phyloP scores from a whole-genome alignment of 2,888 invertebrate genomes.

The Dicyrtomina minuta region DNA sequence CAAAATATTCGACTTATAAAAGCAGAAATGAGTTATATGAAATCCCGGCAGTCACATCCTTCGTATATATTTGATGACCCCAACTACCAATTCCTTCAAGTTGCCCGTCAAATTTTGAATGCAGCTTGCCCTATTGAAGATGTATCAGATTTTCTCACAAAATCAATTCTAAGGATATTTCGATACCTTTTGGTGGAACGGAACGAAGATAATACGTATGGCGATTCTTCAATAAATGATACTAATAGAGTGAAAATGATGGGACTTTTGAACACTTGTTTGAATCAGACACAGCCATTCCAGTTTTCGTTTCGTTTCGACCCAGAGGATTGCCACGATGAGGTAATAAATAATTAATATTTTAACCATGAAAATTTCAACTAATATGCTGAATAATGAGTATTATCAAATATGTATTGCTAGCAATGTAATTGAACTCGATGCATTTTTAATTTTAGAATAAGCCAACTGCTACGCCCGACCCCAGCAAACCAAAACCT shows the following conservation, averaged over 20 bases:
- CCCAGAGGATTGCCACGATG: too few species aligned
- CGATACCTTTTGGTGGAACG: slow-evolving; percentile 1
- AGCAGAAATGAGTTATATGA: neutral
- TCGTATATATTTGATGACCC: neutral
- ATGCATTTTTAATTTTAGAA: too few species aligned
- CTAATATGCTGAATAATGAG: too few species aligned
- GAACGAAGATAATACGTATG: neutral
- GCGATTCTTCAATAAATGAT: neutral
- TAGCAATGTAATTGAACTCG: too few species aligned
- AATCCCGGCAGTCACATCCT: neutral
- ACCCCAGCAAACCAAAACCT: neutral
- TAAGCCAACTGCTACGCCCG: neutral
- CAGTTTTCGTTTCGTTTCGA: too few species aligned
- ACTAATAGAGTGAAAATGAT: too few species aligned
- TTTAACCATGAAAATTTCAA: too few species aligned
- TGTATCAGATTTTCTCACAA: neutral
- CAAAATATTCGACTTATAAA: slow-evolving; percentile 11
- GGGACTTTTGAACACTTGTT: too few species aligned
- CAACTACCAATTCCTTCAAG: slow-evolving; percentile 1
- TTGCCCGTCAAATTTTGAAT: neutral
- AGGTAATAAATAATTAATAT: too few species aligned
- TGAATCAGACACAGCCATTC: too few species aligned
- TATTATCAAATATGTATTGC: too few species aligned
- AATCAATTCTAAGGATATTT: slow-evolving; percentile 6
- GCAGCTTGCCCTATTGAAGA: neutral